A percentile compares a stretch with the other conserved stretches of the same genome.
phyloP scores from a whole-genome alignment of 2,888 invertebrate genomes.

The Tenthredo amoena region DNA sequence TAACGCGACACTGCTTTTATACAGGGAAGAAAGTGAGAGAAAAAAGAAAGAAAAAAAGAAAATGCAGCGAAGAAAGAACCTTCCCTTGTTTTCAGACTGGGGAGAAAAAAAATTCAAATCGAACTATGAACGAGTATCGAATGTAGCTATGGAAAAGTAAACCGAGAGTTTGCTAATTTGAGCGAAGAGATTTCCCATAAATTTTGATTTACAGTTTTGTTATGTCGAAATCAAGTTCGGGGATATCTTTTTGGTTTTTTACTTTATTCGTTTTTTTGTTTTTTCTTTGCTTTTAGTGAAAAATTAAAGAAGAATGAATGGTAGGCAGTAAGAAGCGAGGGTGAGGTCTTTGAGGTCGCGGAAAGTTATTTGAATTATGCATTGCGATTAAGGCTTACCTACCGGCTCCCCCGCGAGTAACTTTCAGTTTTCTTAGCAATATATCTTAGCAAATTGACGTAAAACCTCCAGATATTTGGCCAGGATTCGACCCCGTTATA shows the following conservation, averaged over 20 bases:
- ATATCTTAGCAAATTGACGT: conserved; percentile 34
- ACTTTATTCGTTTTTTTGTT: neutral
- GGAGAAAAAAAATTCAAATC: neutral
- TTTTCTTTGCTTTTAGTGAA: neutral
- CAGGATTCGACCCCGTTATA: neutral
- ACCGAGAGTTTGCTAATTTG: neutral
- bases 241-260: neutral
- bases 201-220: neutral
- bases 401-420: neutral
- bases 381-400: conserved; percentile 32
- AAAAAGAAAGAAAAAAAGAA: neutral
- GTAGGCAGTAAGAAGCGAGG: neutral
- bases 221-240: neutral
- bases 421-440: conserved; percentile 35
- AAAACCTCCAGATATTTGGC: conserved; percentile 14
- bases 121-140: neutral
- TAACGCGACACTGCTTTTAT: neutral
- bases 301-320: neutral
- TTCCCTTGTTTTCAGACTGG: neutral
- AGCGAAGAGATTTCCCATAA: neutral
- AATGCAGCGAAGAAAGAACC: neutral
- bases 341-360: neutral
- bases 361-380: conserved; percentile 31
- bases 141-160: neutral
- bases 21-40: too few species aligned